Percentiles rank a stretch among this genome's conserved stretches.
phyloP scores from a whole-genome alignment of 1,140 invertebrate genomes.

The Temnothorax nylanderi region DNA sequence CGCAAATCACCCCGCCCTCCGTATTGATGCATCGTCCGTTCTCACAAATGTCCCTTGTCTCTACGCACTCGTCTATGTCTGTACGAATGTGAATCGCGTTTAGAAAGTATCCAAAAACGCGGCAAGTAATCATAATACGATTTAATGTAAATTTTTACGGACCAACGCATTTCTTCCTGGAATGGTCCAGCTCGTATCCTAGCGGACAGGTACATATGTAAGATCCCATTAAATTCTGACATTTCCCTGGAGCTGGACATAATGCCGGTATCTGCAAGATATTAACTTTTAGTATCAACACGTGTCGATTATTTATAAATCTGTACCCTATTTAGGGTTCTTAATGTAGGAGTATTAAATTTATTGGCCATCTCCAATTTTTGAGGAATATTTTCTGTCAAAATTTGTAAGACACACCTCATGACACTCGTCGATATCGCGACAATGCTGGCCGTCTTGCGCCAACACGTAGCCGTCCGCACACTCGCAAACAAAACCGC shows the following conservation, averaged over 20 bases:
- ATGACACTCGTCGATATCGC: constrained; percentile 90
- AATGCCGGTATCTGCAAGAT: constrained; percentile 85
- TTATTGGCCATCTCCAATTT: background rate
- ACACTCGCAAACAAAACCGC: constrained; percentile 94
- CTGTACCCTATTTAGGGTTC: background rate
- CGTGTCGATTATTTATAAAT: background rate
- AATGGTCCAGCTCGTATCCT: constrained; percentile 88
- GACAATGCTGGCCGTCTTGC: constrained; percentile 89
- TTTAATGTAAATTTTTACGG: constrained; percentile 27
- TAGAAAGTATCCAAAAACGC: background rate
- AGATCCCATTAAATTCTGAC: constrained; percentile 91
- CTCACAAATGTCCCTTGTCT: constrained; percentile 89
- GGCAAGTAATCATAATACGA: background rate
- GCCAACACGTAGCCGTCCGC: constrained; percentile 91
- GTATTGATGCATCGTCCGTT: constrained; percentile 89
- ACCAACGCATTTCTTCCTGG: constrained; percentile 87
- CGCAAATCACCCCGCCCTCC: constrained; percentile 89
- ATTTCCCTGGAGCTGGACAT: constrained; percentile 88
- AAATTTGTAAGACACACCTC: constrained; percentile 84
- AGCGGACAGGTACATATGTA: constrained; percentile 89
- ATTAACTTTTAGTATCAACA: constrained; percentile 26
- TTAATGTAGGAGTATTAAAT: background rate
- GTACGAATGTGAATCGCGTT: constrained; percentile 3
- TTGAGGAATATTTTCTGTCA: background rate
- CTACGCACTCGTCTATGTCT: constrained; percentile 89